Conservation (phyloP, 2,113 vertebrate genomes). For the Paradoxurus hermaphroditus region DNA sequence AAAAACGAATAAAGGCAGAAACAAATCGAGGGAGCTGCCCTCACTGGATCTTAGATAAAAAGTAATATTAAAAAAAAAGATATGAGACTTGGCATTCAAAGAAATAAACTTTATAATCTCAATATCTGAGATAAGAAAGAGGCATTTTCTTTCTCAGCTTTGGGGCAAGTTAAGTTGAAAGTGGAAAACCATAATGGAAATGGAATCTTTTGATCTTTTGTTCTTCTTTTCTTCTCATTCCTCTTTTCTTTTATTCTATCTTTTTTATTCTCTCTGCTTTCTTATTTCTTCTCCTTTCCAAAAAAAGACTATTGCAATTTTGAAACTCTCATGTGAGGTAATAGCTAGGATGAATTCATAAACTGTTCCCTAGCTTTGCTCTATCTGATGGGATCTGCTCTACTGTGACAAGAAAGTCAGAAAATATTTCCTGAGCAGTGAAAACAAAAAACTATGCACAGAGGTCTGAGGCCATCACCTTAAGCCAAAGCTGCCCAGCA, state of each 20-base stretch:
- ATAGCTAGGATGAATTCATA: not conserved
- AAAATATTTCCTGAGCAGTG: not conserved
- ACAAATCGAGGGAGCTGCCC: conserved; percentile 21
- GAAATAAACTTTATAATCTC: conserved; percentile 55
- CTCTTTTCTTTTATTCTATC: not conserved
- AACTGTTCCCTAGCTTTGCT: not conserved
- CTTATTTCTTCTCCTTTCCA: not conserved
- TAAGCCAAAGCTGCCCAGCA: no score
- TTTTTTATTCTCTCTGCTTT: not conserved
- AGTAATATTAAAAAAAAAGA: conserved; percentile 30
- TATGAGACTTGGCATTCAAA: conserved; percentile 46
- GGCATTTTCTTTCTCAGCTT: conserved; percentile 21
- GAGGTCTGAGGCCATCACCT: not conserved
- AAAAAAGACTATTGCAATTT: not conserved
- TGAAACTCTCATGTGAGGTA: not conserved
- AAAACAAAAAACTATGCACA: not conserved
- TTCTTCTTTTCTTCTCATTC: not conserved
- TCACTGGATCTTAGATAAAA: conserved; percentile 31
- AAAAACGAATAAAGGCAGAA: conserved; percentile 42
- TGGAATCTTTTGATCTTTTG: conserved; percentile 22
- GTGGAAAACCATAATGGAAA: not conserved
- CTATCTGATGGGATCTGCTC: not conserved
- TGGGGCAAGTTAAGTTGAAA: conserved; percentile 35
- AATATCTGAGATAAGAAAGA: conserved; percentile 60
- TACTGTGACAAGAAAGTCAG: not conserved